Evolutionary conservation across 2,797 vertebrate genomes (phyloP), one percentile per base, ranked within the genome.

Genomic region (Pagetopsis macropterus): DNA sequence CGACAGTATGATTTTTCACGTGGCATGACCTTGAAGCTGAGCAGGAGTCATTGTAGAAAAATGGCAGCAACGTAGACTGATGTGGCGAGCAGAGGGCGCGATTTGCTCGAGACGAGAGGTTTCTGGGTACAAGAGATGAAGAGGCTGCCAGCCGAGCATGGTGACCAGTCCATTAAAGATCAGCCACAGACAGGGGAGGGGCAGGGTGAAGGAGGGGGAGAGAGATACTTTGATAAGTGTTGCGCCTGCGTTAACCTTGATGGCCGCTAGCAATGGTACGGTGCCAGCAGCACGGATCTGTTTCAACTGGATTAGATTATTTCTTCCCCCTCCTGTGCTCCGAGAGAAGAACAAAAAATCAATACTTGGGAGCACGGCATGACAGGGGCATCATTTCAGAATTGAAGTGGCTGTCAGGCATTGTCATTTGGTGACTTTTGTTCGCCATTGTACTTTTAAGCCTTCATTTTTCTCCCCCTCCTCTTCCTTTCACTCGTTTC

Each of bases 381-480:
- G 93, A 95, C 94, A 93, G 93, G 87, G 83, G 94, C 96, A 97
- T 98, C 95, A 94, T 95, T 98, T 95, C 94, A 97, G 96, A 97
- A 97, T 96, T 96, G 97, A 98, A 95, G 95, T 94, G 93, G 89
- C 96, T 97, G 97, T 98, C 97, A 98, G 92, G 89, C 85, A 79
- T 96, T 96, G 96, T 96, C 96, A 97, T 96, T 96, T 94, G 92
- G 93, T 97, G 96, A 97, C 96, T 98, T 98, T 96, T 95, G 93
- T 97, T 97, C 93, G 91, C 95, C 94, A 93, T 95, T 95, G 95
- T 96, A 95, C 94, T 96, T 97, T 97, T 96, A 96, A 96, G 94
- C 92, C 95, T 95, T 97, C 95, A 96, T 97, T 97, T 96, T 96
- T 96, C 95, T 95, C 87, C 85, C 76, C 76, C 76, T 85, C 86